Percentiles rank a stretch among this genome's conserved stretches.
These are phyloP conservation scores for Tachysurus vachellii DNA, from an alignment of 2,113 vertebrate genomes.

Conservation along the genomic window DNA sequence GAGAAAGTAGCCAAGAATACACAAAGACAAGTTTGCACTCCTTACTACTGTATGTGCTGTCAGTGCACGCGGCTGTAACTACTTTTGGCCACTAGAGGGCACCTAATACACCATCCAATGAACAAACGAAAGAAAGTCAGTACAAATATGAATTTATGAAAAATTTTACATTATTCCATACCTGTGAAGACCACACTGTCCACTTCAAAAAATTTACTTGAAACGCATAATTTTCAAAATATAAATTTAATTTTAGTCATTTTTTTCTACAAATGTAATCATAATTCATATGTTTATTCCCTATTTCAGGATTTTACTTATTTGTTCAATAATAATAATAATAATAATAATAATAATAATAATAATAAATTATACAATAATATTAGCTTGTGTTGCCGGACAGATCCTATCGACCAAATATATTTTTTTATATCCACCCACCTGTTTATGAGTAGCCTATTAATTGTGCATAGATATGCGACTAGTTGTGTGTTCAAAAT, in stretches of 20 bases:
- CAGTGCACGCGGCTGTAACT: not conserved
- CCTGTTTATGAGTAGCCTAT: not conserved
- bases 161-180: not conserved
- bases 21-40: not conserved
- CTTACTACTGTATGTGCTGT: no score
- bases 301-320: not conserved
- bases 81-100: constrained; percentile 33
- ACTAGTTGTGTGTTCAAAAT: not conserved
- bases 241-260: not conserved
- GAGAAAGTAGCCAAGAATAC: not conserved
- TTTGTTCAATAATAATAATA: not conserved
- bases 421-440: not conserved
- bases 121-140: not conserved
- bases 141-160: not conserved
- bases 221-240: not conserved
- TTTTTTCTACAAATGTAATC: not conserved
- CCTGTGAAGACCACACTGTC: not conserved
- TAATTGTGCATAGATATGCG: not conserved
- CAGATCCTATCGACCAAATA: not conserved
- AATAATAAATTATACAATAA: no score
- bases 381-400: not conserved
- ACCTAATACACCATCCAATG: constrained; percentile 6
- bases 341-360: no score
- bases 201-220: not conserved
- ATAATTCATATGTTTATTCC: not conserved